Evolutionary conservation across 2,113 vertebrate genomes (phyloP).

Genomic region (Siphamia tubifer): DNA sequence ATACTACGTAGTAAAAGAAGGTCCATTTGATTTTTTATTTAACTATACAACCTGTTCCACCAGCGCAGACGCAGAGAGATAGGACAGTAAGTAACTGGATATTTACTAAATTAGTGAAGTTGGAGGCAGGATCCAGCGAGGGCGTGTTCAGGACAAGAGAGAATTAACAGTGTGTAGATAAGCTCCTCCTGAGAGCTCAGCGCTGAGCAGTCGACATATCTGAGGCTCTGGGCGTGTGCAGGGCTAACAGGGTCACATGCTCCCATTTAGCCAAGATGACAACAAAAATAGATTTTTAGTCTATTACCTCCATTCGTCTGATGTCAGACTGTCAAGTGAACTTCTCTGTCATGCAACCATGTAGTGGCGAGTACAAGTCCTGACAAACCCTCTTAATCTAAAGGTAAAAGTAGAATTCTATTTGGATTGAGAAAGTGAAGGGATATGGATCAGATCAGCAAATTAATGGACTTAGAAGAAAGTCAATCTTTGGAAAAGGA

Average conservation of each 20-base stretch:
- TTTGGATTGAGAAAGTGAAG: no score
- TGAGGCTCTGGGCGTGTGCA: constrained; percentile 31
- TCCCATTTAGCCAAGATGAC: constrained; percentile 50
- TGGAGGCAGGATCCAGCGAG: constrained; percentile 16
- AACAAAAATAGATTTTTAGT: constrained; percentile 59
- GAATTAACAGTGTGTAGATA: constrained; percentile 65
- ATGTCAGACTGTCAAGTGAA: constrained; percentile 29
- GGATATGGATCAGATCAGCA: no score
- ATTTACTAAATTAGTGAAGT: constrained; percentile 1
- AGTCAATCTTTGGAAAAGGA: no score
- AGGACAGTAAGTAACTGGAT: not conserved
- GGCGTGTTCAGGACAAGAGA: constrained; percentile 47
- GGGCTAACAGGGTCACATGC: constrained; percentile 54
- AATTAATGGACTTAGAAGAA: no score
- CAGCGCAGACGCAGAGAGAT: no score
- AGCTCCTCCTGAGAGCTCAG: constrained; percentile 56
- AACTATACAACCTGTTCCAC: no score
- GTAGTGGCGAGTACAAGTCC: not conserved
- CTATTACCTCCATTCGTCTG: constrained; percentile 40
- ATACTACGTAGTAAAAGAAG: no score
- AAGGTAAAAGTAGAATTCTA: no score
- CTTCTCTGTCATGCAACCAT: constrained; percentile 14
- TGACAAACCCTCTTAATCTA: no score
- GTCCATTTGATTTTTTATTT: no score
- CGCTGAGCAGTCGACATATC: constrained; percentile 38